These are phyloP conservation scores for Prosopocoilus inquinatus DNA, from an alignment of 2,888 invertebrate genomes.

Conservation along the genomic window DNA sequence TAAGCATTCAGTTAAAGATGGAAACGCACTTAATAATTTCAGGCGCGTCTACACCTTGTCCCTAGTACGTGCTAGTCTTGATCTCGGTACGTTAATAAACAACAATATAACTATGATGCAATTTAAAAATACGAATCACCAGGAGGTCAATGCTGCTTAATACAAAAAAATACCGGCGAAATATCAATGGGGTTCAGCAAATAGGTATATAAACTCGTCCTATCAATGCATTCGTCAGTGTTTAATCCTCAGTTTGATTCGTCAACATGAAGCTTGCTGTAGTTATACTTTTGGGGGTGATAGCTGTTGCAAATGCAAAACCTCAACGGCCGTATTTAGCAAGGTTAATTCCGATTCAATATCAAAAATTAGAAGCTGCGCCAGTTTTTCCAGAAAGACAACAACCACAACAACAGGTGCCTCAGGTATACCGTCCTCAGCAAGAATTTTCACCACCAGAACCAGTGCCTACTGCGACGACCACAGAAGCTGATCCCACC, in stretches of 20 bases:
- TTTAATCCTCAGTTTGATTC: neutral
- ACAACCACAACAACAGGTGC: slow-evolving; percentile 10
- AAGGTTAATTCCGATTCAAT: neutral
- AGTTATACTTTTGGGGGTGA: neutral
- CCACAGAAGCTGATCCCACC: slow-evolving; percentile 41
- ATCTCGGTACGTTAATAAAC: too few relatives aligned
- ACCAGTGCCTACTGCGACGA: slow-evolving; percentile 48
- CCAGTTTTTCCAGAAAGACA: slow-evolving; percentile 12
- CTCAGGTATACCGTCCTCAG: slow-evolving; percentile 27
- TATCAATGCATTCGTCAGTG: neutral
- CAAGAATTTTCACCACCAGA: slow-evolving; percentile 48
- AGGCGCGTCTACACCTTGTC: too few relatives aligned
- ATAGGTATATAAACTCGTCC: slow-evolving; percentile 2
- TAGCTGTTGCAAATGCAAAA: slow-evolving; percentile 4
- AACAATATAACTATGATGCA: too few relatives aligned
- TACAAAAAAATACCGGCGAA: slow-evolving; percentile 7
- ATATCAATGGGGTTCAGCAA: neutral
- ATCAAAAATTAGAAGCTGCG: slow-evolving; percentile 12
- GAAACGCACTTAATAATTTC: too few relatives aligned
- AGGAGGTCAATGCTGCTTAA: slow-evolving; percentile 8
- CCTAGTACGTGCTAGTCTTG: too few relatives aligned
- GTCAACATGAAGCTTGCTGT: slow-evolving; percentile 3
- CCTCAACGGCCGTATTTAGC: slow-evolving; percentile 2
- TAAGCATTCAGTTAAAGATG: too few relatives aligned
- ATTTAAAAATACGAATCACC: neutral